Percentiles rank a stretch among this genome's conserved stretches.
Conservation (phyloP, 2,113 vertebrate genomes). For the Alouatta palliata region DNA sequence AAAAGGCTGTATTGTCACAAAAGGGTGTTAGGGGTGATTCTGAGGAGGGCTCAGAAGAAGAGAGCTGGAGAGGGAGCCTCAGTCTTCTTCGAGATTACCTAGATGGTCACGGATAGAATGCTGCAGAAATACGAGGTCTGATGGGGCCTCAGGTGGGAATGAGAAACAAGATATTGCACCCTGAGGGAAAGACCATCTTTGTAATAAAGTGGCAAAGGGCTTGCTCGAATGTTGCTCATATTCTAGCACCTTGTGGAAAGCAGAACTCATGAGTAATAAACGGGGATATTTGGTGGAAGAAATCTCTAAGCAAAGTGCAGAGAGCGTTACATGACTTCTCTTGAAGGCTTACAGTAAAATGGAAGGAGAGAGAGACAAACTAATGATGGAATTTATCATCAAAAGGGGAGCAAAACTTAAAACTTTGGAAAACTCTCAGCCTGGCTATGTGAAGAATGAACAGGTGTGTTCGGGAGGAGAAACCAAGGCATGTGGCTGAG, state of each 20-base stretch:
- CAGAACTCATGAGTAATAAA: background rate
- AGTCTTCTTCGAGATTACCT: background rate
- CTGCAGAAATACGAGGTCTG: background rate
- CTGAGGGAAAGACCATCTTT: too few species aligned
- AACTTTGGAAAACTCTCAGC: background rate
- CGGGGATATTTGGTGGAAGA: too few species aligned
- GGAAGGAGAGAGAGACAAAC: background rate
- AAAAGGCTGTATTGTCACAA: too few species aligned
- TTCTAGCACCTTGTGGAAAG: background rate
- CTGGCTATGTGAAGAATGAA: too few species aligned
- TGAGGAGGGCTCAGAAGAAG: background rate
- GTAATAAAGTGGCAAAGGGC: background rate
- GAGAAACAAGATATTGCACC: background rate
- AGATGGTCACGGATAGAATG: rapidly evolving
- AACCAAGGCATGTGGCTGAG: background rate
- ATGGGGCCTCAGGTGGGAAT: too few species aligned
- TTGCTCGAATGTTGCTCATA: too few species aligned
- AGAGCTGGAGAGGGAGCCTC: background rate
- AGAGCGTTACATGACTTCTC: background rate
- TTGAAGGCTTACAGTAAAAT: too few species aligned
- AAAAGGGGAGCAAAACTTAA: background rate
- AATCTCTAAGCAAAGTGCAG: background rate
- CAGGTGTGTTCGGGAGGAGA: background rate
- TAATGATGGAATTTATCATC: background rate
- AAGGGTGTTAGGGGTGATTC: too few species aligned